These are phyloP conservation scores for Poeciliopsis retropinna DNA, from an alignment of 2,113 vertebrate species.

Conservation along the genomic window DNA sequence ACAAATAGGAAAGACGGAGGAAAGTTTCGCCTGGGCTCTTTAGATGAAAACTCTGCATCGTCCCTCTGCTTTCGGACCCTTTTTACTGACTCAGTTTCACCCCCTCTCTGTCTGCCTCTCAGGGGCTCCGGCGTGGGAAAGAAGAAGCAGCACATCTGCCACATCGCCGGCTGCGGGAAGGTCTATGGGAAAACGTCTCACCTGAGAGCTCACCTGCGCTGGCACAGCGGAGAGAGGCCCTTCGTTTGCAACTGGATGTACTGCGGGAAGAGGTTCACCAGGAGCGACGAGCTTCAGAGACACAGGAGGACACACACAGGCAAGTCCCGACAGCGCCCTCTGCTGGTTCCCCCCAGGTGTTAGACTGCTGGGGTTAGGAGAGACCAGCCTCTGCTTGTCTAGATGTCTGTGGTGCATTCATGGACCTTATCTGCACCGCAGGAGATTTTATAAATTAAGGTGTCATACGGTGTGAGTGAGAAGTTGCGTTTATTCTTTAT, in stretches of 20 bases:
- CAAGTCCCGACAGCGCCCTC: constrained; percentile 58
- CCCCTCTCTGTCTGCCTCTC: constrained; percentile 19
- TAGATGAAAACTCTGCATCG: too few relatives aligned
- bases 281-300: constrained; percentile 97
- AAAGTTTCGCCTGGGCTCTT: too few relatives aligned
- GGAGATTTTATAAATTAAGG: too few relatives aligned
- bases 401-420: background rate
- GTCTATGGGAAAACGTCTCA: constrained; percentile 99
- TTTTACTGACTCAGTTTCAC: background rate
- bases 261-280: constrained; percentile 98
- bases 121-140: constrained; percentile 96
- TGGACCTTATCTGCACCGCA: background rate
- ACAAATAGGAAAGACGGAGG: too few relatives aligned
- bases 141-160: constrained; percentile 99
- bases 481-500: too few relatives aligned
- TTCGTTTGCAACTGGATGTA: constrained; percentile 99
- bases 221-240: constrained; percentile 98
- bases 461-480: background rate
- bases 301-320: constrained; percentile 98
- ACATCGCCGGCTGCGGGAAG: constrained; percentile 96
- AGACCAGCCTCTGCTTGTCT: background rate
- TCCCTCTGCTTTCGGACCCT: background rate
- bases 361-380: background rate
- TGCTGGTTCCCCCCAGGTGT: background rate
- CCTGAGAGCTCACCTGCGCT: constrained; percentile 96